Conservation (phyloP, 1,140 invertebrate genomes). For the Teleogryllus occipitalis region DNA sequence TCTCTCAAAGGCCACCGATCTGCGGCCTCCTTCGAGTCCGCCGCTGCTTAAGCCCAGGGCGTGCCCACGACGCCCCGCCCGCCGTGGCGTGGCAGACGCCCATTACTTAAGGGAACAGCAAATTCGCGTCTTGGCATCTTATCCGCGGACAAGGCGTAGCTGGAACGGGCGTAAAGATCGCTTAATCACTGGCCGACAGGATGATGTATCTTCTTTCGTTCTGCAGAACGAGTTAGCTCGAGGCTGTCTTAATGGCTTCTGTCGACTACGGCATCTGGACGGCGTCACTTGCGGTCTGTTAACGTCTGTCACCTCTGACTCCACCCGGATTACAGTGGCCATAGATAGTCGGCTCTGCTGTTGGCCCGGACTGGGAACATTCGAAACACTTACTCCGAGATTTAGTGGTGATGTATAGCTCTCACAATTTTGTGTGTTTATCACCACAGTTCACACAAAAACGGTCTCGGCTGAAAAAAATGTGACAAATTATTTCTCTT, state of each 20-base stretch:
- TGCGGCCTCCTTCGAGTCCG: neutral
- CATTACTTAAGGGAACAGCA: neutral
- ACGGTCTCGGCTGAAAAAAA: too few relatives aligned
- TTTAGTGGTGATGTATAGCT: too few relatives aligned
- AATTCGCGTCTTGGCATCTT: conserved; percentile 1
- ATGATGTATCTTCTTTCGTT: neutral
- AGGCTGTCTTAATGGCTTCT: neutral
- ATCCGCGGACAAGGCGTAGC: neutral
- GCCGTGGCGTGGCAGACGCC: neutral
- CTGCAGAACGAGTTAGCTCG: neutral
- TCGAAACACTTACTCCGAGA: too few relatives aligned
- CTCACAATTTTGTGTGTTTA: too few relatives aligned
- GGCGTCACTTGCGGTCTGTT: neutral
- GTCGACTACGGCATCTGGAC: neutral
- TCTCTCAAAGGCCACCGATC: neutral
- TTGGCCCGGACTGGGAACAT: too few relatives aligned
- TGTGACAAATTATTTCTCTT: too few relatives aligned
- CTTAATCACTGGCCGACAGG: neutral
- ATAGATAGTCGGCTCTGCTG: too few relatives aligned
- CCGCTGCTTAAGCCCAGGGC: neutral
- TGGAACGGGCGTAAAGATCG: conserved; percentile 3
- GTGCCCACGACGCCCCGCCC: neutral
- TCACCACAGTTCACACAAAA: too few relatives aligned
- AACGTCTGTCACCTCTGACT: neutral
- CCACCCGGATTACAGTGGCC: too few relatives aligned